These are phyloP conservation scores for Tetrax tetrax DNA, from an alignment of 2,113 vertebrate species.

Conservation along the genomic window DNA sequence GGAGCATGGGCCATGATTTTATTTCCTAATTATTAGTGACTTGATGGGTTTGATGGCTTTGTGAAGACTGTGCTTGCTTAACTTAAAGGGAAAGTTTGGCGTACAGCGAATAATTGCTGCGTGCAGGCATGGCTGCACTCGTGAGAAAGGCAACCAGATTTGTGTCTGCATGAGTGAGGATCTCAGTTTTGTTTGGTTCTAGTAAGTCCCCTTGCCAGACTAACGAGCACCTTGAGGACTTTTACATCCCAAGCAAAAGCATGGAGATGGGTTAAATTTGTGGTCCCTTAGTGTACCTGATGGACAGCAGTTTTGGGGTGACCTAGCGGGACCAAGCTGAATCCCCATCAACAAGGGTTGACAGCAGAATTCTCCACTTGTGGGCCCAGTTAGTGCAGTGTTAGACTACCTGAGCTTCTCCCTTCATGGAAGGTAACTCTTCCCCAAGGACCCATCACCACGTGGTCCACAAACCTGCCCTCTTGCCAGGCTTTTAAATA, in stretches of 20 bases:
- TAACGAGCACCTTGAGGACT: not conserved
- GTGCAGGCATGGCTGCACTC: accelerated
- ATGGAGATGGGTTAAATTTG: not conserved
- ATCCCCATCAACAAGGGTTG: not conserved
- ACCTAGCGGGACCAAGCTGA: not conserved
- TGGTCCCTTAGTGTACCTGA: not conserved
- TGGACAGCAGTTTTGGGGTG: not conserved
- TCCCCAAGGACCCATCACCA: not conserved
- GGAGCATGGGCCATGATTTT: not conserved
- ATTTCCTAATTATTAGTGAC: conserved; percentile 7
- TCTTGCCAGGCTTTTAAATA: not conserved
- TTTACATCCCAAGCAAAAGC: not conserved
- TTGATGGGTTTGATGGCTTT: not conserved
- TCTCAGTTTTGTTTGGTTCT: accelerated
- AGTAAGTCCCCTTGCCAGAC: not conserved
- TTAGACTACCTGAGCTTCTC: not conserved
- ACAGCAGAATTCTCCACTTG: not conserved
- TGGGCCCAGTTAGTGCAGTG: not conserved
- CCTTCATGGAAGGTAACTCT: not conserved
- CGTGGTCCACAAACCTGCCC: not conserved
- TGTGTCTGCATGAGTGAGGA: not conserved
- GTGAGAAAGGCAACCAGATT: not conserved
- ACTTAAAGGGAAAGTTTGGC: not conserved
- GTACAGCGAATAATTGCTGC: not conserved
- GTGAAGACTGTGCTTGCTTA: not conserved